phyloP scores from a whole-genome alignment of 2,797 vertebrate species.

The Nothura maculosa region DNA sequence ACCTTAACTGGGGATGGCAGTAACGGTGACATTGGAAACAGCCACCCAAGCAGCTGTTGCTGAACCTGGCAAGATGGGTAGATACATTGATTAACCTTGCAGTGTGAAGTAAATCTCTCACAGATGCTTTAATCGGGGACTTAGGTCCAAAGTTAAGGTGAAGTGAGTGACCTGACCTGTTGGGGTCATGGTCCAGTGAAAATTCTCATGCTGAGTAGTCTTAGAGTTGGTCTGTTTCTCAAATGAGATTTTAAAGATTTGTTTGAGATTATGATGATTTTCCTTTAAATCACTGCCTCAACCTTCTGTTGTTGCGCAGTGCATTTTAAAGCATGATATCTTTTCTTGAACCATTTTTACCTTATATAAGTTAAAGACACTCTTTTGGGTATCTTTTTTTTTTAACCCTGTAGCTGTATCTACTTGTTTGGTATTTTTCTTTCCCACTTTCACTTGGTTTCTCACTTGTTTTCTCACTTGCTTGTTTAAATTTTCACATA shows the following conservation, averaged over 20 bases:
- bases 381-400: not conserved
- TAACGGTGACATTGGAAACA: not conserved
- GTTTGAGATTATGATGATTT: not conserved
- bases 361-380: not conserved
- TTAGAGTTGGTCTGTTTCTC: not conserved
- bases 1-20: not conserved
- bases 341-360: not conserved
- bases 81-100: conserved; percentile 65
- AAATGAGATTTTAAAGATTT: not conserved
- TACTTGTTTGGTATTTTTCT: not conserved
- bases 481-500: not conserved
- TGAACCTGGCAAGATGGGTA: conserved; percentile 19
- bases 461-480: not conserved
- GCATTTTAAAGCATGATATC: not conserved
- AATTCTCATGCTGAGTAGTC: not conserved
- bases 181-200: not conserved
- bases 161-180: not conserved
- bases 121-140: not conserved
- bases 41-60: conserved; percentile 24
- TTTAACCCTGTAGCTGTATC: not conserved
- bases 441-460: not conserved
- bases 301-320: not conserved
- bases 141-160: not conserved
- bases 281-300: not conserved
- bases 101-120: not conserved